Evolutionary conservation across 1,140 invertebrate species (phyloP), one percentile per base, ranked within the genome.

Genomic region (Heliconius congener): DNA sequence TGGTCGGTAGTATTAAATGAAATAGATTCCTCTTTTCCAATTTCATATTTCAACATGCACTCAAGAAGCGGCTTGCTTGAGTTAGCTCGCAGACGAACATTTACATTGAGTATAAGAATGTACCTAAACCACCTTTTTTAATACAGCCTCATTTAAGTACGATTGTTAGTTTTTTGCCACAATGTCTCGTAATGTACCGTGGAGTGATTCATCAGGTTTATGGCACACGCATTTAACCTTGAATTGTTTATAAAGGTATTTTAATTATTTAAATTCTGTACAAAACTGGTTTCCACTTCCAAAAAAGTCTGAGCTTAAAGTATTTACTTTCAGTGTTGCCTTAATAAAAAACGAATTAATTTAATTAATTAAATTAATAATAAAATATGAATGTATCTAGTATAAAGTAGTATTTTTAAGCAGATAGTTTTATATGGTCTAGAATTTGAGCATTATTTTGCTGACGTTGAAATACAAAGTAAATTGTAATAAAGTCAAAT

Each of bases 141-240:
- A 46, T 57, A 34, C 55, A 74, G 37, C 23, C 52, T 79, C 73
- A 75, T 60, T 71, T 57, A n/a, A 34, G 30, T 71, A n/a, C 55
- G 66, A 79, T 79, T 79, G 78, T 79, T 79, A 79, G 76, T 66
- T 79, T 78, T 79, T 79, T 60, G 70, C 74, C 23, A 70, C 70
- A 72, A 71, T 75, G 73, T 79, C 78, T 66, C 74, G 75, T 66
- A 66, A 72, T 74, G 76, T 27, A 72, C 52, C 23, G 71, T 39
- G 4, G 30, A 23, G 37, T 79, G 78, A 79, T 42, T 79, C 78
- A 79, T 76, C 78, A 46, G 13, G 74, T 76, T 79, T 78, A 71
- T 66, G 73, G 72, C 57, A 23, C 55, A 71, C 66, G 50, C 55
- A 39, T 57, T 23, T 71, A 46, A 76, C 78, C 66, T 79, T 79